These are phyloP conservation scores for Limosa lapponica DNA, from an alignment of 2,797 vertebrate species.

Conservation along the genomic window DNA sequence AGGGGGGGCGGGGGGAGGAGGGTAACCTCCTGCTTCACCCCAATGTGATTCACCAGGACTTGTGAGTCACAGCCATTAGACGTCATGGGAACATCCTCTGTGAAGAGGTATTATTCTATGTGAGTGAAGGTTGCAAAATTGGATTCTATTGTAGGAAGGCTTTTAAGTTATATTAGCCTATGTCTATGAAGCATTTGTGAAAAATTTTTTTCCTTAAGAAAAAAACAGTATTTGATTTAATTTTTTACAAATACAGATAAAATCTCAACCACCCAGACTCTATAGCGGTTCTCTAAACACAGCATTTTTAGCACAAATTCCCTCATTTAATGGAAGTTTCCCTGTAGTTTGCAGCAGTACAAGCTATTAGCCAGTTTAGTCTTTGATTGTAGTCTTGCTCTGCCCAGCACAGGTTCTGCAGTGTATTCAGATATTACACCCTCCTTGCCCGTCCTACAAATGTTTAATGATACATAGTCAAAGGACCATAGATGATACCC, in stretches of 20 bases:
- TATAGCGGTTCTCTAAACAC: not conserved
- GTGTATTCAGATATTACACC: not conserved
- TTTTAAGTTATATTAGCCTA: slow-evolving; percentile 21
- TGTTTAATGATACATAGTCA: not conserved
- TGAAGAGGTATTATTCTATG: not conserved
- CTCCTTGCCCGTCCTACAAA: not conserved
- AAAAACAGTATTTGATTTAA: not conserved
- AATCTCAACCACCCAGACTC: not conserved
- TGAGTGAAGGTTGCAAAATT: slow-evolving; percentile 9
- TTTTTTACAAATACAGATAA: not conserved
- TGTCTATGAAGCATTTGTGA: not conserved
- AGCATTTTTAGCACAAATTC: not conserved
- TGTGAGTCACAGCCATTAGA: not conserved
- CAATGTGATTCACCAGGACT: not conserved
- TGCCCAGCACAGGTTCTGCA: not conserved
- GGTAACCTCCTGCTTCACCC: not conserved
- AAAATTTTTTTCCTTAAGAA: not conserved
- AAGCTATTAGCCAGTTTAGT: not conserved
- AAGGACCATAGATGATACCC: not conserved
- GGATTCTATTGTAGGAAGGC: not conserved
- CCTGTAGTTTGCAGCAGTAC: not conserved
- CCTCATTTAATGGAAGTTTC: not conserved
- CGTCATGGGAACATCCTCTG: not conserved
- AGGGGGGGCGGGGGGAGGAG: too few relatives aligned
- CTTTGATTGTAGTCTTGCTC: not conserved